Percentiles rank a stretch among this genome's conserved stretches.
Evolutionary conservation across 2,797 vertebrate species (phyloP).

Genomic region (Vireo griseus): DNA sequence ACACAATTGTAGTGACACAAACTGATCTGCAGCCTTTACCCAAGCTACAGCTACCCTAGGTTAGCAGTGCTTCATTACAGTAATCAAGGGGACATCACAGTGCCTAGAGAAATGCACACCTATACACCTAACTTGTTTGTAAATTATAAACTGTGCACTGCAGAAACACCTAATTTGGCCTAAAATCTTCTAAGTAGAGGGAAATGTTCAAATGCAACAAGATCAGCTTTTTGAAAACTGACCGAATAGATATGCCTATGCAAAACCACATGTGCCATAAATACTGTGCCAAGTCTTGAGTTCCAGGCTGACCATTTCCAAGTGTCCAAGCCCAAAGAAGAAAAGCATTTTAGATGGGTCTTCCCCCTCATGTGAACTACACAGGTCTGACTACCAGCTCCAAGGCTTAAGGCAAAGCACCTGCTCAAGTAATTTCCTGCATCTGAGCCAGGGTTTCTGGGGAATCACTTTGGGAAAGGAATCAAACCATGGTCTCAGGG

Average conservation of each 20-base stretch:
- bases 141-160: background rate
- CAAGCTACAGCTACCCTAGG: background rate
- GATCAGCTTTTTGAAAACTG: background rate
- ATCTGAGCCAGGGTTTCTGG: background rate
- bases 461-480: background rate
- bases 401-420: background rate
- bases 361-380: background rate
- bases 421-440: background rate
- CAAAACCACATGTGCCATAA: background rate
- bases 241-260: background rate
- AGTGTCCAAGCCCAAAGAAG: background rate
- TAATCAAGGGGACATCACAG: background rate
- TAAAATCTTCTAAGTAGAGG: background rate
- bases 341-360: background rate
- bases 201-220: background rate
- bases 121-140: background rate
- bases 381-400: background rate
- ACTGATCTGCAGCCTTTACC: background rate
- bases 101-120: background rate
- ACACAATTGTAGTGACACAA: background rate
- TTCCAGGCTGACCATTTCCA: background rate
- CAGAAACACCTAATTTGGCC: background rate
- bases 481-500: background rate
- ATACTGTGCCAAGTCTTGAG: background rate
- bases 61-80: background rate